Conservation (phyloP, 2,888 invertebrate genomes). For the Drosophila birchii region DNA sequence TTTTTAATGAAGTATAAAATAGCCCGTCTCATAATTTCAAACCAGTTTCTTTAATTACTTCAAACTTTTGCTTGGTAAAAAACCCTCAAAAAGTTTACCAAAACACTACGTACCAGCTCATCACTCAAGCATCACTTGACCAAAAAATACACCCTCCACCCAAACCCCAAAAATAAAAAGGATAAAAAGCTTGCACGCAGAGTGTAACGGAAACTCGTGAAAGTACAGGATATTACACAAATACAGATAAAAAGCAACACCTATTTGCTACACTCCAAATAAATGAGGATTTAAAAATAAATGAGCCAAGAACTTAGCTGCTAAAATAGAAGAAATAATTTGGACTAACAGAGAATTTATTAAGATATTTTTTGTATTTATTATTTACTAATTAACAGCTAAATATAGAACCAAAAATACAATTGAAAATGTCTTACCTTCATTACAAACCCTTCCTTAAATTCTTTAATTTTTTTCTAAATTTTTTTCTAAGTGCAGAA, state of each 20-base stretch:
- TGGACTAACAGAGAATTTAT: background rate
- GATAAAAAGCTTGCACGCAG: conserved; percentile 19
- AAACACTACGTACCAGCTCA: conserved; percentile 14
- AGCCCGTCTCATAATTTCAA: conserved; percentile 10
- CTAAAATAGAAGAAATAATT: background rate
- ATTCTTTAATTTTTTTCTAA: background rate
- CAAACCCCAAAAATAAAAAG: background rate
- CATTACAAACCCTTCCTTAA: background rate
- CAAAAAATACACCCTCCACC: conserved; percentile 1
- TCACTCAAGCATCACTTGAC: conserved; percentile 28
- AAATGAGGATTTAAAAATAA: background rate
- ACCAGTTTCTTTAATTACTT: conserved; percentile 19
- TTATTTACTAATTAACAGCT: background rate
- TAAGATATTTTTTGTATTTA: background rate
- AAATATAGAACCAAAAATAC: background rate
- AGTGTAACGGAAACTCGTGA: conserved; percentile 70
- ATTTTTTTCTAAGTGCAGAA: conserved; percentile 2
- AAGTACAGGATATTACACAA: conserved; percentile 77
- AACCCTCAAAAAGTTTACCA: conserved; percentile 17
- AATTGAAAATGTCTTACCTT: background rate
- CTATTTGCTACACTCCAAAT: conserved; percentile 14
- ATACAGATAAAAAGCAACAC: conserved; percentile 49
- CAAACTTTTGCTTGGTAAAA: conserved; percentile 15
- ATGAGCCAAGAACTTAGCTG: too few relatives aligned
- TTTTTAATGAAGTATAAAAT: background rate